phyloP scores from a whole-genome alignment of 2,113 vertebrate genomes.

The Scartelaos histophorus region DNA sequence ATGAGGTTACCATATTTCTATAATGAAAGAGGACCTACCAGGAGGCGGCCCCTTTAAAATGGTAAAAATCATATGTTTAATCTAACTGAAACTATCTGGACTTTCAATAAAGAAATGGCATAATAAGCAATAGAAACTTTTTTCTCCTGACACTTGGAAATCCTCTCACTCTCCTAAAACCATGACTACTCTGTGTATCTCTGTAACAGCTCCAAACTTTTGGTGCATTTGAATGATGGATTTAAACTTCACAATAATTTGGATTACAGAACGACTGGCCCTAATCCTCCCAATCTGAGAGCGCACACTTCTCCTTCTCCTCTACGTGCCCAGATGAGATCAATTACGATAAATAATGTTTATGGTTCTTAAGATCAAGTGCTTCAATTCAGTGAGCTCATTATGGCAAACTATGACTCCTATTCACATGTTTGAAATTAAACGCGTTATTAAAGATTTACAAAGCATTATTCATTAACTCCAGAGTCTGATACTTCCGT shows the following conservation, averaged over 20 bases:
- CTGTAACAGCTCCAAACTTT: slow-evolving; percentile 32
- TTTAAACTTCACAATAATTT: slow-evolving; percentile 7
- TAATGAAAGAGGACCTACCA: slow-evolving; percentile 2
- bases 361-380: slow-evolving; percentile 21
- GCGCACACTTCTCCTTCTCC: background rate
- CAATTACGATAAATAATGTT: slow-evolving; percentile 36
- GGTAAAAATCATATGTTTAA: background rate
- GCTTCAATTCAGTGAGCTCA: background rate
- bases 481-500: background rate
- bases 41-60: background rate
- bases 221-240: background rate
- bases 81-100: background rate
- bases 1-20: slow-evolving; percentile 3
- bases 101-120: background rate
- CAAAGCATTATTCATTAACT: background rate
- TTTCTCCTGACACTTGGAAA: background rate
- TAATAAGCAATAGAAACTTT: background rate
- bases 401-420: slow-evolving; percentile 2
- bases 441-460: background rate
- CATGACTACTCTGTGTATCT: slow-evolving; percentile 24
- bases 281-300: slow-evolving; percentile 12
- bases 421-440: background rate
- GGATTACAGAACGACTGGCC: slow-evolving; percentile 10
- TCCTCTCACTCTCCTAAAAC: background rate
- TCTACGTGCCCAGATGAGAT: slow-evolving; percentile 15